These are phyloP conservation scores for Macrostomum lignano DNA, from an alignment of 1,140 invertebrate species.

Conservation along the genomic window DNA sequence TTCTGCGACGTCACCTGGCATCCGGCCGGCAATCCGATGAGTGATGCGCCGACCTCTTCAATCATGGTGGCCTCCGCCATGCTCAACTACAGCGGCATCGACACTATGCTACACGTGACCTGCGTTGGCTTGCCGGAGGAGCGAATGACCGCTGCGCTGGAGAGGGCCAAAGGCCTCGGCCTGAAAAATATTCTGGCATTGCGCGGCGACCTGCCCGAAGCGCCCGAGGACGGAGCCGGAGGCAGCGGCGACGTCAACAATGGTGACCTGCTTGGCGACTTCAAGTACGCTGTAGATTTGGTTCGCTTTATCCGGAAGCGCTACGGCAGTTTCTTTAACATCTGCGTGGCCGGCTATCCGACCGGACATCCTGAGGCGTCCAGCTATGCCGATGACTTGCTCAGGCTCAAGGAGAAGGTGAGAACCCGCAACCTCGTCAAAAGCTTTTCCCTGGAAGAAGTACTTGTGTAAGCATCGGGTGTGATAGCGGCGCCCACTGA, in stretches of 20 bases:
- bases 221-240: background rate
- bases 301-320: constrained; percentile 35
- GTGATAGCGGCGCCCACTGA: too few relatives aligned
- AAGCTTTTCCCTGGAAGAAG: too few relatives aligned
- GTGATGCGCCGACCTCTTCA: constrained; percentile 34
- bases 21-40: constrained; percentile 32
- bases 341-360: constrained; percentile 43
- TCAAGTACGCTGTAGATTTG: constrained; percentile 35
- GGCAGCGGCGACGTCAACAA: constrained; percentile 14
- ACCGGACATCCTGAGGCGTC: constrained; percentile 38
- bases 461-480: too few relatives aligned
- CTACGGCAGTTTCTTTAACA: constrained; percentile 37
- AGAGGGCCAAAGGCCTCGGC: constrained; percentile 32
- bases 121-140: constrained; percentile 29
- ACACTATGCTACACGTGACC: constrained; percentile 38
- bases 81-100: constrained; percentile 34
- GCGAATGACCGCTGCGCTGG: constrained; percentile 28
- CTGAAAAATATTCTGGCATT: constrained; percentile 35
- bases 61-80: constrained; percentile 34
- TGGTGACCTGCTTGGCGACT: constrained; percentile 29
- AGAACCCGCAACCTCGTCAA: too few relatives aligned
- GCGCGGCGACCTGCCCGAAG: constrained; percentile 29
- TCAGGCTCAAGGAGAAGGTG: constrained; percentile 40
- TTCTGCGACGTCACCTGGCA: constrained; percentile 41
- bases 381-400: constrained; percentile 36